These are phyloP conservation scores for Vandiemenella viatica DNA, from an alignment of 2,888 invertebrate species.

Conservation along the genomic window DNA sequence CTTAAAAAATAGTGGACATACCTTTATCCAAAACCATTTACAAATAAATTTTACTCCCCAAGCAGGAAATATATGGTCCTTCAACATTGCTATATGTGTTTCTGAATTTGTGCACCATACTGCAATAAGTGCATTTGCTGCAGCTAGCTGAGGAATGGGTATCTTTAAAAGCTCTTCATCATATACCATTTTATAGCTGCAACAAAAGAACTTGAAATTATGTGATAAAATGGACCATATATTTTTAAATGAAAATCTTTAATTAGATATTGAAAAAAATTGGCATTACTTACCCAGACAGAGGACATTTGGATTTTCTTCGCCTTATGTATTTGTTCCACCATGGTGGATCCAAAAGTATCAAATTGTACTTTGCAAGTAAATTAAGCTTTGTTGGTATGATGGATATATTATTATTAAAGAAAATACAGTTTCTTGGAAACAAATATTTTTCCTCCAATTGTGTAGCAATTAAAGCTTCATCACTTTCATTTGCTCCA, in stretches of 20 bases:
- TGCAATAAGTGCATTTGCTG: constrained; percentile 50
- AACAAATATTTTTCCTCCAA: constrained; percentile 41
- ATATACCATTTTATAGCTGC: constrained; percentile 64
- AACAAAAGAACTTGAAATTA: constrained; percentile 18
- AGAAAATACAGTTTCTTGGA: constrained; percentile 50
- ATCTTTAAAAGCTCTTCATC: constrained; percentile 56
- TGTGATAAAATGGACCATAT: constrained; percentile 1
- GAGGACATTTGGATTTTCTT: constrained; percentile 43
- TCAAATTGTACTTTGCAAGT: constrained; percentile 50
- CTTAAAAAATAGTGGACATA: constrained; percentile 23
- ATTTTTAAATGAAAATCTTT: not conserved
- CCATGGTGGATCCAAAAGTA: constrained; percentile 93
- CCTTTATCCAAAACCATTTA: constrained; percentile 83
- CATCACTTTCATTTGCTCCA: constrained; percentile 42
- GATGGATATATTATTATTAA: constrained; percentile 46
- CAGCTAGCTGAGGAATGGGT: constrained; percentile 48
- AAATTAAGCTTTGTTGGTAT: constrained; percentile 36
- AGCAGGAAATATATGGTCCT: constrained; percentile 53
- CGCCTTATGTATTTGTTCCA: constrained; percentile 86
- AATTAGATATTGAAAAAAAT: not conserved
- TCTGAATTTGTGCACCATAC: constrained; percentile 87
- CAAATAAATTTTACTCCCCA: constrained; percentile 61
- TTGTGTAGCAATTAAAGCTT: constrained; percentile 34
- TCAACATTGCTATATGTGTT: constrained; percentile 50
- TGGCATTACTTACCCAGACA: constrained; percentile 39